Conservation (phyloP, 2,113 vertebrate species). For the Herpailurus yagouaroundi region DNA sequence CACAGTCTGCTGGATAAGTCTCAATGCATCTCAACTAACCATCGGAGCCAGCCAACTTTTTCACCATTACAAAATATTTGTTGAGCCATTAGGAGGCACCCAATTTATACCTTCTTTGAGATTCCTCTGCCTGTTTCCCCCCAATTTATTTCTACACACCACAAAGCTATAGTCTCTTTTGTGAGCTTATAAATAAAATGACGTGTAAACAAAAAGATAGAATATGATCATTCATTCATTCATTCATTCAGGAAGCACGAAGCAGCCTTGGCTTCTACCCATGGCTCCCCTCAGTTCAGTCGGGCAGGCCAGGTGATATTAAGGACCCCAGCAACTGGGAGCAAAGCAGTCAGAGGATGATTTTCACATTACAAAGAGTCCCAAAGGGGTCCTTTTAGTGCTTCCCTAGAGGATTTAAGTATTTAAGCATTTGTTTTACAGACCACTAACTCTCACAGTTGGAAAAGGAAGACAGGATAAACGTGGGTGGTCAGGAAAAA, state of each 20-base stretch:
- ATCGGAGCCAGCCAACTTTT: not conserved
- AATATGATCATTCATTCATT: not conserved
- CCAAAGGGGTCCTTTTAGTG: not conserved
- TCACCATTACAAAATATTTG: not conserved
- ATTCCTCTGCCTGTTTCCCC: not conserved
- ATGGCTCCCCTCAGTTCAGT: not conserved
- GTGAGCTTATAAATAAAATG: not conserved
- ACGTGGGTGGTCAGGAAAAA: not conserved
- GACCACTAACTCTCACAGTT: not conserved
- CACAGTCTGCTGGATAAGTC: no score
- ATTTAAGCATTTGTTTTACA: constrained; percentile 10
- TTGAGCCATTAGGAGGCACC: not conserved
- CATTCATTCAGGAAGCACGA: not conserved
- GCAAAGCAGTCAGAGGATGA: not conserved
- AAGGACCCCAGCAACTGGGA: not conserved
- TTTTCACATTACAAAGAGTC: constrained; percentile 1
- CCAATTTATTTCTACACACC: not conserved
- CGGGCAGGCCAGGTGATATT: not conserved
- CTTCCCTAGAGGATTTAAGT: constrained; percentile 12
- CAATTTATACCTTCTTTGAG: not conserved
- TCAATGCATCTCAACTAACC: no score
- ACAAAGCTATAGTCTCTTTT: not conserved
- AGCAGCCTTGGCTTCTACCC: not conserved
- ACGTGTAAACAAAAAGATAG: not conserved
- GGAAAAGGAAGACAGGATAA: not conserved